Conservation (phyloP, 1,140 invertebrate species). For the Oncopodura yosiiana region DNA sequence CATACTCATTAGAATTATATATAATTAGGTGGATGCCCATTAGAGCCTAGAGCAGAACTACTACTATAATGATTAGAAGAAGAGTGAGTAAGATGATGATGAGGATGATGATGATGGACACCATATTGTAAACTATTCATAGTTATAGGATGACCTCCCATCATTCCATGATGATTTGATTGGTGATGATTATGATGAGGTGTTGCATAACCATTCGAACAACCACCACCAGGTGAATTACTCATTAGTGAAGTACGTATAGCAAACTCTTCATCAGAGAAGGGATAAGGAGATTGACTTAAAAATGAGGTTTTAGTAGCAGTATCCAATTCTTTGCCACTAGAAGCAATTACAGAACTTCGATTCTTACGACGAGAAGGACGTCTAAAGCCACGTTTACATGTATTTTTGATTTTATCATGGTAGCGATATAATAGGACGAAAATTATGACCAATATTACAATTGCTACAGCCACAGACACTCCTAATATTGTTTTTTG, state of each 20-base stretch:
- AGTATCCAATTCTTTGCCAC: constrained; percentile 28
- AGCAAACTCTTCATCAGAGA: constrained; percentile 32
- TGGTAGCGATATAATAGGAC: constrained; percentile 66
- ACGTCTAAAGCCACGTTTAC: constrained; percentile 46
- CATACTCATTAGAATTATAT: constrained; percentile 28
- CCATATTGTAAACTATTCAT: constrained; percentile 11
- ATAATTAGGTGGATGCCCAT: background rate
- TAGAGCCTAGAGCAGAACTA: too few species aligned
- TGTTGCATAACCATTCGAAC: constrained; percentile 1
- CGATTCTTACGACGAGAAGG: constrained; percentile 26
- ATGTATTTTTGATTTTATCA: constrained; percentile 59
- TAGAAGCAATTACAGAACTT: constrained; percentile 23
- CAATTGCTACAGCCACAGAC: constrained; percentile 54
- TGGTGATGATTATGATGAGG: constrained; percentile 2
- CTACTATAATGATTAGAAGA: constrained; percentile 1
- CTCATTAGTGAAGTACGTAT: constrained; percentile 16
- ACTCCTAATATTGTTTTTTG: constrained; percentile 69
- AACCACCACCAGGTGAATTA: background rate
- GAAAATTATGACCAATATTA: constrained; percentile 54
- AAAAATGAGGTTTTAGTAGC: constrained; percentile 33
- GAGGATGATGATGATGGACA: constrained; percentile 10
- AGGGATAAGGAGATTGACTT: constrained; percentile 24
- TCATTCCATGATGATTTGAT: too few species aligned
- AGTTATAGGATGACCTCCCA: too few species aligned
- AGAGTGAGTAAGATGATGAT: constrained; percentile 8